Percentiles rank a stretch among this genome's conserved stretches.
phyloP scores from a whole-genome alignment of 1,140 invertebrate genomes.

The Ips nitidus region DNA sequence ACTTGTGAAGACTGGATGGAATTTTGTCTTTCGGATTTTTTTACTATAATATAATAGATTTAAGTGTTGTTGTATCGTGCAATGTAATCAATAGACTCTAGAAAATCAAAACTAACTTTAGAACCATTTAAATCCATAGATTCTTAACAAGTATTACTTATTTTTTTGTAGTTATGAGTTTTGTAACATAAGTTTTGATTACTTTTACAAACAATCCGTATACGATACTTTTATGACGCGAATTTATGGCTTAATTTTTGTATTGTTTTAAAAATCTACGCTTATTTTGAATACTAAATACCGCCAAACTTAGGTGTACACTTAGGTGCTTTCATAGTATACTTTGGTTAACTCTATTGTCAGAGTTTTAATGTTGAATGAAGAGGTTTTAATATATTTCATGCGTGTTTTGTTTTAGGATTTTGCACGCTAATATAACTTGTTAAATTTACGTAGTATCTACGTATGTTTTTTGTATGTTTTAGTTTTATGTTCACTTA shows the following conservation, averaged over 20 bases:
- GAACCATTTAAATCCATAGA: not conserved
- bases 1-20: not conserved
- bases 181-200: slow-evolving; percentile 8
- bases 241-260: not conserved
- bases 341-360: slow-evolving; percentile 24
- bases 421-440: not conserved
- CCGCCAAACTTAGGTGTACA: not conserved
- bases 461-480: slow-evolving; percentile 10
- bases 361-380: slow-evolving; percentile 17
- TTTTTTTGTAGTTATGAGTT: not conserved
- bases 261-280: slow-evolving; percentile 15
- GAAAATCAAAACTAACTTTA: slow-evolving; percentile 32
- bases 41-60: slow-evolving; percentile 5
- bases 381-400: slow-evolving; percentile 5
- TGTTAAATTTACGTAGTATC: slow-evolving; percentile 22
- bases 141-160: slow-evolving; percentile 12
- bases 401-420: not conserved
- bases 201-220: not conserved
- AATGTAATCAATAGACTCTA: slow-evolving; percentile 39
- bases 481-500: too few species aligned
- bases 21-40: slow-evolving; percentile 29
- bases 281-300: slow-evolving; percentile 18
- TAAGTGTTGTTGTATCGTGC: slow-evolving; percentile 33
- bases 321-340: slow-evolving; percentile 31
- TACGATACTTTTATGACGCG: slow-evolving; percentile 7